phyloP scores from a whole-genome alignment of 2,113 vertebrate genomes.

The Gopherus evgoodei region DNA sequence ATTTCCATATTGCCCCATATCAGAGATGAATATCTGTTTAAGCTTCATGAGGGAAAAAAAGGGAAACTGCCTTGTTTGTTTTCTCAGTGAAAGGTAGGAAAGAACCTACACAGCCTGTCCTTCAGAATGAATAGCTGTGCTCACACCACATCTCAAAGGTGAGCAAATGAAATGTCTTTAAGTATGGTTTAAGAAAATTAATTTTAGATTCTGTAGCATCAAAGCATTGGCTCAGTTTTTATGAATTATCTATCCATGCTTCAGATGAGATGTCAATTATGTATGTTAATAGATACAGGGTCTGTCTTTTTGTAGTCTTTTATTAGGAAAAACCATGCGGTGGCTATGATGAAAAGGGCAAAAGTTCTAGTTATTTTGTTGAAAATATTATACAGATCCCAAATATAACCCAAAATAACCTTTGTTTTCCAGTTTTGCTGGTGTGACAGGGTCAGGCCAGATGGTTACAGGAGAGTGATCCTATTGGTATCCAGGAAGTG shows the following conservation, averaged over 20 bases:
- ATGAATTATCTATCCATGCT: neutral
- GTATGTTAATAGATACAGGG: neutral
- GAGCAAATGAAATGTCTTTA: constrained; percentile 1
- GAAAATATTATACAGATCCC: neutral
- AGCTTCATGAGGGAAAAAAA: neutral
- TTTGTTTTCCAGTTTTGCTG: neutral
- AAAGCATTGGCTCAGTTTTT: neutral
- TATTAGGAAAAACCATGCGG: neutral
- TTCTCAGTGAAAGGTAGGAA: neutral
- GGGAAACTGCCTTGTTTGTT: neutral
- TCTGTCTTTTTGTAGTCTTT: neutral
- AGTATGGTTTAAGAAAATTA: constrained; percentile 9
- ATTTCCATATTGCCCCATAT: neutral
- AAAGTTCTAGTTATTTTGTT: neutral
- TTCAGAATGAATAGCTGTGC: neutral
- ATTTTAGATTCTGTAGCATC: neutral
- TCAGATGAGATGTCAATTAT: neutral
- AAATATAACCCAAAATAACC: neutral
- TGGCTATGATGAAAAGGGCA: neutral
- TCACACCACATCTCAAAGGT: neutral
- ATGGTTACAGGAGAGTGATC: too few species aligned
- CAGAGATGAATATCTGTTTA: neutral
- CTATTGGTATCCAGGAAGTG: too few species aligned
- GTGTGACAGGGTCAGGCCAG: too few species aligned
- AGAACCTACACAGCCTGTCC: neutral